phyloP scores from a whole-genome alignment of 1,140 invertebrate species.

The Cryptotermes secundus region DNA sequence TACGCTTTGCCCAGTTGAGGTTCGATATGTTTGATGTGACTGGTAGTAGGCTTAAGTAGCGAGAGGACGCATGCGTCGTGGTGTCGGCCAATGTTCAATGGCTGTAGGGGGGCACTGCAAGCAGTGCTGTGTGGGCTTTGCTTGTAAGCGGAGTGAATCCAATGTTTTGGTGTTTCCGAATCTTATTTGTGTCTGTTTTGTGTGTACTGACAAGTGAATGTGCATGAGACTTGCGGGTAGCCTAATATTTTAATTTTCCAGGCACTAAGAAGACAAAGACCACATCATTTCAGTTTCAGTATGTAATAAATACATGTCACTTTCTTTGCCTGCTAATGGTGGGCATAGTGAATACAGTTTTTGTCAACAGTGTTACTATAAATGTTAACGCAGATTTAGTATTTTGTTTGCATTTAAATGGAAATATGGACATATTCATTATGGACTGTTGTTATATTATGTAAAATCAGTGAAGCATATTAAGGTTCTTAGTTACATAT shows the following conservation, averaged over 20 bases:
- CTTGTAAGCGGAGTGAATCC: not conserved
- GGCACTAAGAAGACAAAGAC: not conserved
- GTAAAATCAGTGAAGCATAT: too few relatives aligned
- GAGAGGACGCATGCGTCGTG: not conserved
- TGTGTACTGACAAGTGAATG: not conserved
- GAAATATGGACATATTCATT: too few relatives aligned
- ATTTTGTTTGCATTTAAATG: too few relatives aligned
- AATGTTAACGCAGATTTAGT: too few relatives aligned
- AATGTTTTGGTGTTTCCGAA: not conserved
- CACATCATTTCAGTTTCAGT: not conserved
- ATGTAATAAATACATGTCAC: not conserved
- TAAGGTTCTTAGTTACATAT: too few relatives aligned
- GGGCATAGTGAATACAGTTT: not conserved
- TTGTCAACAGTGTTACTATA: not conserved
- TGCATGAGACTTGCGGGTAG: not conserved
- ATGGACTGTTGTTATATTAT: too few relatives aligned
- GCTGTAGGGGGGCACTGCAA: not conserved
- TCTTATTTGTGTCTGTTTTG: not conserved
- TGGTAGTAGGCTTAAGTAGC: not conserved
- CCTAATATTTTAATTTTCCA: not conserved
- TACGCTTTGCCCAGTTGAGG: not conserved
- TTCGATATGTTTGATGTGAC: not conserved
- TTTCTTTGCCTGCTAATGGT: not conserved
- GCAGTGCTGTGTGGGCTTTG: not conserved
- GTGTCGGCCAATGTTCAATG: slow-evolving; percentile 3